Evolutionary conservation across 2,113 vertebrate genomes (phyloP), one percentile per base, ranked within the genome.

Genomic region (Lota lota): DNA sequence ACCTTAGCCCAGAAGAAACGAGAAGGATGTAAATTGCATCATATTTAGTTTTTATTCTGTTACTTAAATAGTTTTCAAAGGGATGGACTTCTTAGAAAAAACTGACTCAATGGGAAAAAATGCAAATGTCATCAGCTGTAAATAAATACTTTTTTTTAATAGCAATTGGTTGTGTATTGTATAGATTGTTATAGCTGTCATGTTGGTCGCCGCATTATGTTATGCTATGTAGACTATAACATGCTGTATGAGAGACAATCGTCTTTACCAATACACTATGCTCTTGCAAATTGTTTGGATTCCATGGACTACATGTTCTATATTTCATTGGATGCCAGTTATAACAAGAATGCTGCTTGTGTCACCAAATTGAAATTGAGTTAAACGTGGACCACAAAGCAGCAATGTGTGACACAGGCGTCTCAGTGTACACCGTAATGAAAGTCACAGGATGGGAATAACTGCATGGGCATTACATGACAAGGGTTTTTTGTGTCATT

Each of bases 401-500:
- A 36, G 66, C 74, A 69, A 81, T 88, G 65, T 60, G 22, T 15
- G 19, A 67, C 54, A 80, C 21, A 69, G 56, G 16, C 18, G 21
- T 71, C 66, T 47, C 73, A 73, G 21, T 86, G 74, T 80, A 54
- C 17, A 40, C 22, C 8, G 19, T 89, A 91, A 92, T 90, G 21
- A 22, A 68, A 82, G 80, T 91, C 91, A 92, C 84, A 87, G 80
- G 91, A 80, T 60, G 4, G 24, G 21, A 67, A 69, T 12, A 60
- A 19, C 40, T 59, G 18, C 19, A 11, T 8, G 40, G 40, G 40
- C 40, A 8, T 11, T 10, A 47, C 40, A 47, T 47, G 40, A 47
- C 40, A 47, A 33, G 7, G 28, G 28, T 33, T n/a, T n/a, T n/a
- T n/a, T n/a, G n/a, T n/a, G n/a, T 3, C 28, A 33, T 33, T 3